A percentile compares a stretch with the other conserved stretches of the same genome.
Evolutionary conservation across 2,113 vertebrate species (phyloP).

Genomic region (Gallinago undulata): DNA sequence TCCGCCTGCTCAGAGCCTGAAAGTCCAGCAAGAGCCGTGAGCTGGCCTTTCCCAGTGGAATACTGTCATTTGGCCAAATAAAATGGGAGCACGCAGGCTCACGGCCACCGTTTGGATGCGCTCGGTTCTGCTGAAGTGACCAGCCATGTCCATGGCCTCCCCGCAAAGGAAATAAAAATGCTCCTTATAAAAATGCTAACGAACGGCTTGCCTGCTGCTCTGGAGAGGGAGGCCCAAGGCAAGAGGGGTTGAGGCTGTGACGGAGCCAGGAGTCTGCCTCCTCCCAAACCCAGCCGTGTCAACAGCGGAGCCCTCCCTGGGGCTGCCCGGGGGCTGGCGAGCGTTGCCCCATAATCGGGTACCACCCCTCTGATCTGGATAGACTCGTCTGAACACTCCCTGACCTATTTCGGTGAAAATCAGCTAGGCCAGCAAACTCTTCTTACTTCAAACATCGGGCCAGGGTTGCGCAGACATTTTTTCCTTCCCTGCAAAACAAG

Average conservation of each 20-base stretch:
- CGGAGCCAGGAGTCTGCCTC: neutral
- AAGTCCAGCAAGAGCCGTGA: neutral
- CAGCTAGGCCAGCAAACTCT: neutral
- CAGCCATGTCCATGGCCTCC: neutral
- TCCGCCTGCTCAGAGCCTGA: neutral
- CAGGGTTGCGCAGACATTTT: neutral
- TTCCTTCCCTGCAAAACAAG: neutral
- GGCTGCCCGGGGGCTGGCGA: slow-evolving; percentile 31
- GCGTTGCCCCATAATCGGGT: neutral
- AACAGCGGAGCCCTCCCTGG: neutral
- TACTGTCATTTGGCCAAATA: neutral
- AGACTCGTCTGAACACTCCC: slow-evolving; percentile 47
- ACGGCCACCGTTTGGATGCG: fast-evolving
- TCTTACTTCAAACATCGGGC: neutral
- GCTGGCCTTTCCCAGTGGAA: slow-evolving; percentile 11
- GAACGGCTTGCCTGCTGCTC: neutral
- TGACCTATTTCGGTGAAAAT: slow-evolving; percentile 29
- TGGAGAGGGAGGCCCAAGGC: fast-evolving
- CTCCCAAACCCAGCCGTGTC: slow-evolving; percentile 7
- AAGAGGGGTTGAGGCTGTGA: neutral
- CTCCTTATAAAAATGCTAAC: neutral
- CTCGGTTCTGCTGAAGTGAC: neutral
- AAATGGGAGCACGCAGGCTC: neutral
- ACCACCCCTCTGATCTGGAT: slow-evolving; percentile 48
- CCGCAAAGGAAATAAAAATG: neutral